A percentile compares a stretch with the other conserved stretches of the same genome.
These are phyloP conservation scores for Stenurella melanura DNA, from an alignment of 2,888 invertebrate species.

Conservation along the genomic window DNA sequence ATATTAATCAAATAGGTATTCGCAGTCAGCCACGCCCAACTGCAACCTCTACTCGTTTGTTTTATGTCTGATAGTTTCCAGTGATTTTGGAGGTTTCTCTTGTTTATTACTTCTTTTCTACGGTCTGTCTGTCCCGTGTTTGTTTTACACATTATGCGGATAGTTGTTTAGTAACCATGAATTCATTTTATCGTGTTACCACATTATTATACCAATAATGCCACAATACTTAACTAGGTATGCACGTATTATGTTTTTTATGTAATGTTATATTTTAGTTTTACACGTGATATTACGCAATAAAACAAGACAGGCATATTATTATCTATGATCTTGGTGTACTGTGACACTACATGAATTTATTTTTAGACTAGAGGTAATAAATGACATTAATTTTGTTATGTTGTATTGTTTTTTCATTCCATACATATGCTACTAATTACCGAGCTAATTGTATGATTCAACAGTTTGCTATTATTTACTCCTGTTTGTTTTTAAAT, in stretches of 20 bases:
- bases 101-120: neutral
- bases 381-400: neutral
- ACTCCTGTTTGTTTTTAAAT: neutral
- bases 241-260: neutral
- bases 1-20: too few relatives aligned
- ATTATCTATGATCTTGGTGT: neutral
- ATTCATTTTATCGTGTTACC: neutral
- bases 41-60: too few relatives aligned
- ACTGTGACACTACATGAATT: neutral
- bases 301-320: neutral
- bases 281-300: neutral
- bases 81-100: neutral
- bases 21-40: too few relatives aligned
- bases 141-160: neutral
- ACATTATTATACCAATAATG: neutral
- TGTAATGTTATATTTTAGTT: neutral
- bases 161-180: neutral
- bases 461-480: neutral
- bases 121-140: neutral
- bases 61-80: neutral
- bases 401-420: neutral
- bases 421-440: neutral
- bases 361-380: neutral
- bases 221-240: neutral
- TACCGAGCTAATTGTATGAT: neutral